phyloP scores from a whole-genome alignment of 2,797 vertebrate species.

The Vireo griseus region DNA sequence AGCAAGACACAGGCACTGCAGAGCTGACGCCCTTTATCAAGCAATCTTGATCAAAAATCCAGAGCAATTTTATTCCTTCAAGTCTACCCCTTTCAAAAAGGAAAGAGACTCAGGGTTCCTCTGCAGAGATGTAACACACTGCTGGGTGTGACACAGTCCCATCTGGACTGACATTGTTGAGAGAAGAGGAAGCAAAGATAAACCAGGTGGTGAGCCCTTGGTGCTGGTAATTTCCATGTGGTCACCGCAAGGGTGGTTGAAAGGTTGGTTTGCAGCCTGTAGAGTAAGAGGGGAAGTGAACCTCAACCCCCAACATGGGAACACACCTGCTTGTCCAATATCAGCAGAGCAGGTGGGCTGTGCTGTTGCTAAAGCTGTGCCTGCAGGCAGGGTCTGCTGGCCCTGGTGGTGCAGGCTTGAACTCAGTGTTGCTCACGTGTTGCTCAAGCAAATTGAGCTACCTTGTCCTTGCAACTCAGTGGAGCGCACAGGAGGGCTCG shows the following conservation, averaged over 20 bases:
- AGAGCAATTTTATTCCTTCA: neutral
- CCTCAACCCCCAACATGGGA: neutral
- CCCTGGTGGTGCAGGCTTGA: neutral
- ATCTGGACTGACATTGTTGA: neutral
- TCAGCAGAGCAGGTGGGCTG: neutral
- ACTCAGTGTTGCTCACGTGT: neutral
- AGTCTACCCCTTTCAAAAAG: neutral
- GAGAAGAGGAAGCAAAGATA: neutral
- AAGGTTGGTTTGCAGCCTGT: neutral
- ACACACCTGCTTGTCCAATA: neutral
- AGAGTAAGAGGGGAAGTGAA: neutral
- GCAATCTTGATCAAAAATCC: rapidly evolving
- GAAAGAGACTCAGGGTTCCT: neutral
- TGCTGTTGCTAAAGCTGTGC: neutral
- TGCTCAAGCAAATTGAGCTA: neutral
- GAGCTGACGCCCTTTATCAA: neutral
- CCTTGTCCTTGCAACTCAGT: neutral
- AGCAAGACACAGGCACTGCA: neutral
- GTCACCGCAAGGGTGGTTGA: rapidly evolving
- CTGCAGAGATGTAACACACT: neutral
- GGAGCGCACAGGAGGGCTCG: neutral
- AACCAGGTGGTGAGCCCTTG: neutral
- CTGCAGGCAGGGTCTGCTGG: neutral
- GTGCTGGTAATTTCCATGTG: neutral
- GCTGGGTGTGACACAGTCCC: neutral